Percentiles rank a stretch among this genome's conserved stretches.
phyloP scores from a whole-genome alignment of 1,140 invertebrate species.

The Temnothorax nylanderi region DNA sequence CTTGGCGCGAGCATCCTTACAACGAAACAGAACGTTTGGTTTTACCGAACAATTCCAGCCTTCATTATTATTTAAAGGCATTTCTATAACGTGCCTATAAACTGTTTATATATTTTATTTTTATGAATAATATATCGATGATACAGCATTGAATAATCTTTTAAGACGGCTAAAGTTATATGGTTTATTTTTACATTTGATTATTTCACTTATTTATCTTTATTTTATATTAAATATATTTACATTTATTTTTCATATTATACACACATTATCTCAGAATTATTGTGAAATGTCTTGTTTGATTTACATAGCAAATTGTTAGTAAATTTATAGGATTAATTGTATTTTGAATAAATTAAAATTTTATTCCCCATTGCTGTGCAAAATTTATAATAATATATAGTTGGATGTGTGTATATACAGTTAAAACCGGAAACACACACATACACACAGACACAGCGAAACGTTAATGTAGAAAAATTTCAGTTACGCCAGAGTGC shows the following conservation, averaged over 20 bases:
- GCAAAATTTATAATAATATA: neutral
- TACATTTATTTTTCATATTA: neutral
- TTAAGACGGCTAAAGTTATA: too few species aligned
- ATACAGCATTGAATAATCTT: too few species aligned
- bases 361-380: neutral
- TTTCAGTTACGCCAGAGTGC: neutral
- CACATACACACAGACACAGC: too few species aligned
- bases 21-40: neutral
- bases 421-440: neutral
- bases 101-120: neutral
- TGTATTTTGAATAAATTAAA: neutral
- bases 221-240: neutral
- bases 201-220: neutral
- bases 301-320: neutral
- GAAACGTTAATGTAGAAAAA: constrained; percentile 28
- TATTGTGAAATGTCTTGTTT: neutral
- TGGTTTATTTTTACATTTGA: neutral
- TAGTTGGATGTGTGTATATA: too few species aligned
- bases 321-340: neutral
- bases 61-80: neutral
- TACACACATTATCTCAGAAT: neutral
- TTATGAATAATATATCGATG: neutral
- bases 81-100: neutral
- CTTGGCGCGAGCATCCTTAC: neutral
- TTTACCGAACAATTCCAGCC: neutral